A percentile compares a stretch with the other conserved stretches of the same genome.
Evolutionary conservation across 2,797 vertebrate genomes (phyloP).

Genomic region (Cheirogaleus major): DNA sequence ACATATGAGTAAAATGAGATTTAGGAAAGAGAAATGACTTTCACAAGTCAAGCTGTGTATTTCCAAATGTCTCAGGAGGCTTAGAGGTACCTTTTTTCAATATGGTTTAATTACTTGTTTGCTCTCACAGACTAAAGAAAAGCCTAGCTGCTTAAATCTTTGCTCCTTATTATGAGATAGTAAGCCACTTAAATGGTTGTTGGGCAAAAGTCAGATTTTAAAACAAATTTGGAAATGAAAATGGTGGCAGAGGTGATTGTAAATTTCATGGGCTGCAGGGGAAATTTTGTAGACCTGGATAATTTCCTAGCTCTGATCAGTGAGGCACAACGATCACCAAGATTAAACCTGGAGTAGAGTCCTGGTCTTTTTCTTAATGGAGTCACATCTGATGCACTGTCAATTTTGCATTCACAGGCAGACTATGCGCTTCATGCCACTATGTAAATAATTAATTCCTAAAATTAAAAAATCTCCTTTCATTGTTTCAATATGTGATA

Average conservation of each 20-base stretch:
- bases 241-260: background rate
- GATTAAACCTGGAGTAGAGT: background rate
- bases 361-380: background rate
- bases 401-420: background rate
- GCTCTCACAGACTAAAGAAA: background rate
- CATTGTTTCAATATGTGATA: background rate
- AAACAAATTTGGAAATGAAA: constrained; percentile 15
- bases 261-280: background rate
- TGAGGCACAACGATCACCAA: background rate
- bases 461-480: background rate
- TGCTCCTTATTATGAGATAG: background rate
- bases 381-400: background rate
- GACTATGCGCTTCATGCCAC: background rate
- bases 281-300: background rate
- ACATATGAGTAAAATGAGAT: background rate
- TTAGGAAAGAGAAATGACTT: background rate
- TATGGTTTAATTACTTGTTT: background rate
- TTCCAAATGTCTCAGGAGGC: background rate
- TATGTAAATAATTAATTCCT: background rate
- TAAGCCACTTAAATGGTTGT: background rate
- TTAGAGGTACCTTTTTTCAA: background rate
- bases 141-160: background rate
- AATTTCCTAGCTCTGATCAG: background rate
- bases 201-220: background rate
- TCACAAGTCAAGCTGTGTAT: background rate